phyloP scores from a whole-genome alignment of 1,140 invertebrate species.

The Zaprionus lachaisei region DNA sequence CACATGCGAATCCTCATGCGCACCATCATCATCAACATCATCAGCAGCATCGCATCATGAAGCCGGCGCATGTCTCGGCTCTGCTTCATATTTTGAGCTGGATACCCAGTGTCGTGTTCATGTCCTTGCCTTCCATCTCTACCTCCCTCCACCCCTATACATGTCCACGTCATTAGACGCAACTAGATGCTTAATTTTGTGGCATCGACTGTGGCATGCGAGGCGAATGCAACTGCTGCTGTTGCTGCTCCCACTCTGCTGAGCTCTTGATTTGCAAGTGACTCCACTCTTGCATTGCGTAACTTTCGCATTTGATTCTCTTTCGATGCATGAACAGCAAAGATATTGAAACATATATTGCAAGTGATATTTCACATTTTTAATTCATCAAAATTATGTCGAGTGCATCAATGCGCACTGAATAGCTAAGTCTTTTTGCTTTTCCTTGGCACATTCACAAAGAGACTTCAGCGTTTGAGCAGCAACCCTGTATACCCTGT shows the following conservation, averaged over 20 bases:
- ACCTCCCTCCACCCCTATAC: not conserved
- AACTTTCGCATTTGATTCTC: not conserved
- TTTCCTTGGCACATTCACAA: not conserved
- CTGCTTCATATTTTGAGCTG: conserved; percentile 29
- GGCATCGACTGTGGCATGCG: not conserved
- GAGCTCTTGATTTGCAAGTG: conserved; percentile 50
- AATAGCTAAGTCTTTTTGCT: not conserved
- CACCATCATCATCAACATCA: conserved; percentile 47
- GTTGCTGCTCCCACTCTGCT: conserved; percentile 2
- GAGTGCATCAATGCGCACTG: not conserved
- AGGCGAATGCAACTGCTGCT: conserved; percentile 24
- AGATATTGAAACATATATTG: not conserved
- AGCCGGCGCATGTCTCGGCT: not conserved
- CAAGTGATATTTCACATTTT: not conserved
- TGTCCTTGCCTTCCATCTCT: not conserved
- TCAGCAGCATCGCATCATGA: not conserved
- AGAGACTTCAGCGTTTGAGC: not conserved
- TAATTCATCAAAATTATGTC: not conserved
- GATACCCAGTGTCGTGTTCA: not conserved
- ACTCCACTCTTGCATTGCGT: not conserved
- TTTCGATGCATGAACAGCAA: not conserved
- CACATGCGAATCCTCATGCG: not conserved
- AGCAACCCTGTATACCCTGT: not conserved
- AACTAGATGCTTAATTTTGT: conserved; percentile 16
- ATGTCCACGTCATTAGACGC: conserved; percentile 21